A percentile compares a stretch with the other conserved stretches of the same genome.
Conservation (phyloP, 2,888 invertebrate species). For the Tuta absoluta region DNA sequence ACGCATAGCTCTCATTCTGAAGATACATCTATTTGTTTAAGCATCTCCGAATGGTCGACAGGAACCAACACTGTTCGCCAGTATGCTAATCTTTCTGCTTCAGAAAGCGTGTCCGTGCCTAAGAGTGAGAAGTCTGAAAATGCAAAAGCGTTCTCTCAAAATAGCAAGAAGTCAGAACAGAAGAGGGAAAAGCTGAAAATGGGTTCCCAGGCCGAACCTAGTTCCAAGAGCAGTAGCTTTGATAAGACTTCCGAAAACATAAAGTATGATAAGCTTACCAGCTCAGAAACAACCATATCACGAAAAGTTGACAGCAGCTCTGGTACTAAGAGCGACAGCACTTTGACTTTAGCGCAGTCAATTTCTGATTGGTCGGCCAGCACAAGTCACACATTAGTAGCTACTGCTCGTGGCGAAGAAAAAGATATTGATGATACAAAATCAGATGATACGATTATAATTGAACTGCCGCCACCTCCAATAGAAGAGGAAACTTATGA, state of each 20-base stretch:
- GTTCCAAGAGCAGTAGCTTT: slow-evolving; percentile 82
- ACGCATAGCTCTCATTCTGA: slow-evolving; percentile 92
- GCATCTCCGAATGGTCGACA: slow-evolving; percentile 93
- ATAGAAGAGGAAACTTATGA: slow-evolving; percentile 50
- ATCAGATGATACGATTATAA: slow-evolving; percentile 73
- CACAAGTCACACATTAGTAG: slow-evolving; percentile 87
- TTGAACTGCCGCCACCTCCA: slow-evolving; percentile 51
- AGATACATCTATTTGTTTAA: slow-evolving; percentile 92
- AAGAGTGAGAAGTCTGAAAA: slow-evolving; percentile 84
- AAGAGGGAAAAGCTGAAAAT: slow-evolving; percentile 54
- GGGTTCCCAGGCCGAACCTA: slow-evolving; percentile 72
- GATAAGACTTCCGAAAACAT: slow-evolving; percentile 78
- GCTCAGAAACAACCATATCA: slow-evolving; percentile 80
- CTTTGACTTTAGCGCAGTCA: slow-evolving; percentile 87
- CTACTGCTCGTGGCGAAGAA: slow-evolving; percentile 79
- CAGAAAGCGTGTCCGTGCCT: slow-evolving; percentile 83
- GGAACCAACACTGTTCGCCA: slow-evolving; percentile 92
- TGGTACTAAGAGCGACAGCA: slow-evolving; percentile 90
- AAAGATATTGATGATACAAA: slow-evolving; percentile 68
- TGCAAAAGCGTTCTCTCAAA: slow-evolving; percentile 76
- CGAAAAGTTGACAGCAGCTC: slow-evolving; percentile 83
- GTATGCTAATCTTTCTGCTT: slow-evolving; percentile 88
- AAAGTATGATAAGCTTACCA: slow-evolving; percentile 83
- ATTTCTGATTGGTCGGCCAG: slow-evolving; percentile 93
- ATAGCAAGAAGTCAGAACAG: slow-evolving; percentile 78